A percentile compares a stretch with the other conserved stretches of the same genome.
Conservation (phyloP, 2,888 invertebrate genomes). For the Macrophya alboannulata region DNA sequence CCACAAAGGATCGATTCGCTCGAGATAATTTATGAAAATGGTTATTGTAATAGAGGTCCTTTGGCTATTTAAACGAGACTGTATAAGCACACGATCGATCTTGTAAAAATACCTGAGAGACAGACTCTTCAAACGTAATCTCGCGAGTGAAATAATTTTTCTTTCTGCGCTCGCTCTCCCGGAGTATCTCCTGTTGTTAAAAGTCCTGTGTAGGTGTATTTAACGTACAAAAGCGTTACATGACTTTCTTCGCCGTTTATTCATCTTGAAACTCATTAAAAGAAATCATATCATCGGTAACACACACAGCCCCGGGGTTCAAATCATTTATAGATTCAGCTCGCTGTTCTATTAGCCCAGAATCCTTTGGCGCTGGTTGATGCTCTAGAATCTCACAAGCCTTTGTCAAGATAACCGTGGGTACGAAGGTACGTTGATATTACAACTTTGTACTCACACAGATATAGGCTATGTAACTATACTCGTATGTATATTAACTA, state of each 20-base stretch:
- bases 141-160: background rate
- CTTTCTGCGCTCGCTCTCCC: background rate
- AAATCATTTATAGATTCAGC: constrained; percentile 45
- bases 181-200: background rate
- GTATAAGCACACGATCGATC: background rate
- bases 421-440: constrained; percentile 28
- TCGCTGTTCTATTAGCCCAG: constrained; percentile 55
- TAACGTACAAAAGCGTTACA: background rate
- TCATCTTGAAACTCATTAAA: constrained; percentile 53
- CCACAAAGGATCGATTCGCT: constrained; percentile 1
- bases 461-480: background rate
- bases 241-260: constrained; percentile 34
- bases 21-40: constrained; percentile 29
- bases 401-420: constrained; percentile 48
- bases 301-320: constrained; percentile 43
- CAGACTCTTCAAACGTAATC: background rate
- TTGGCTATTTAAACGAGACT: background rate
- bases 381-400: constrained; percentile 41
- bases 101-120: background rate
- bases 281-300: constrained; percentile 53
- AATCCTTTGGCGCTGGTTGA: constrained; percentile 24
- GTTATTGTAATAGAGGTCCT: constrained; percentile 18
- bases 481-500: background rate
- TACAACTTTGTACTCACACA: background rate
- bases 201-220: background rate